phyloP scores from a whole-genome alignment of 2,888 invertebrate species.

The Erebia aethiops region DNA sequence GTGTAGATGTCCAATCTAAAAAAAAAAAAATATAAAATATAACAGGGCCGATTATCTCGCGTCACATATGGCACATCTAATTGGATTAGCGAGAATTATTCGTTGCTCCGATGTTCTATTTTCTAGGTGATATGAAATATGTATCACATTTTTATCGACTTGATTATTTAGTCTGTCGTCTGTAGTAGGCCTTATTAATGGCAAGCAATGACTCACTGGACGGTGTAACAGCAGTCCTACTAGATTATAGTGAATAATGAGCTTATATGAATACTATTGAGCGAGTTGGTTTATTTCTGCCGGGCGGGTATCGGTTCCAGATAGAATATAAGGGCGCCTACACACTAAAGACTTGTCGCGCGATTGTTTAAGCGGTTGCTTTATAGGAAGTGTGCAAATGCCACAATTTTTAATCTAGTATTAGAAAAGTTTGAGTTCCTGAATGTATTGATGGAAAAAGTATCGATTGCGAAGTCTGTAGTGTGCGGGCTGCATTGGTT shows the following conservation, averaged over 20 bases:
- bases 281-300: constrained; percentile 48
- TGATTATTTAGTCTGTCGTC: not conserved
- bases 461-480: not conserved
- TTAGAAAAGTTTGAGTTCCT: not conserved
- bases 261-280: constrained; percentile 43
- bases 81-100: not conserved
- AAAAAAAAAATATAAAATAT: no score
- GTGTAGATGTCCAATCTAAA: not conserved
- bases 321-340: constrained; percentile 5
- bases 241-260: constrained; percentile 41
- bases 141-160: no score
- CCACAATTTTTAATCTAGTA: not conserved
- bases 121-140: no score
- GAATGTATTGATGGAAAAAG: not conserved
- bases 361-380: not conserved
- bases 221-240: constrained; percentile 64
- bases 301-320: constrained; percentile 52
- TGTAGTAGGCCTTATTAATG: constrained; percentile 21
- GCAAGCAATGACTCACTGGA: constrained; percentile 58
- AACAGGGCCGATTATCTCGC: not conserved
- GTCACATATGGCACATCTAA: not conserved
- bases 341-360: not conserved
- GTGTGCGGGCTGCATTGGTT: not conserved
- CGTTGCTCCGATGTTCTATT: not conserved
- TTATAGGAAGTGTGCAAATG: not conserved